Conservation (phyloP, 2,888 invertebrate genomes). For the Poecilus cupreus region DNA sequence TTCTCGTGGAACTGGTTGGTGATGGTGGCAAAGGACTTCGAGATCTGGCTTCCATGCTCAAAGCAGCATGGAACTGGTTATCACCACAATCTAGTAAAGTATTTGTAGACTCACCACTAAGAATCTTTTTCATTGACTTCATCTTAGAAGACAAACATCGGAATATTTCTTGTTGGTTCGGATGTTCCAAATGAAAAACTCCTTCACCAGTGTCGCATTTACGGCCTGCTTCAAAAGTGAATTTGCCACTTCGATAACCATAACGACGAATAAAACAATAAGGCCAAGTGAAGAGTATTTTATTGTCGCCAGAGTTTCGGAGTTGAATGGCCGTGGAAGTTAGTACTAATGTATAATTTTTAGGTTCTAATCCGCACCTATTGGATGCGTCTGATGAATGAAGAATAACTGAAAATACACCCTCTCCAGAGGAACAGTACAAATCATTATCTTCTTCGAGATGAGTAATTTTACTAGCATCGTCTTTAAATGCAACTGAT, state of each 20-base stretch:
- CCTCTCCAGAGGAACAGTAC: constrained; percentile 91
- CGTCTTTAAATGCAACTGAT: constrained; percentile 86
- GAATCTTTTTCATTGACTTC: constrained; percentile 90
- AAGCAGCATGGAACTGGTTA: constrained; percentile 83
- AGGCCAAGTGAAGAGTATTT: constrained; percentile 86
- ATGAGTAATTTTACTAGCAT: constrained; percentile 73
- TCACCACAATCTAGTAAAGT: constrained; percentile 81
- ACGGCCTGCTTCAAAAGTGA: constrained; percentile 91
- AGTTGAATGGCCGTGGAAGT: constrained; percentile 86
- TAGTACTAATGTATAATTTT: constrained; percentile 83
- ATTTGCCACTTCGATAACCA: constrained; percentile 89
- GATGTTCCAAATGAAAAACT: constrained; percentile 86
- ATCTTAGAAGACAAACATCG: constrained; percentile 88
- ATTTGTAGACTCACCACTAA: constrained; percentile 79
- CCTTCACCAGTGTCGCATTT: constrained; percentile 92
- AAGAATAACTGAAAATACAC: constrained; percentile 85
- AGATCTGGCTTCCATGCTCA: constrained; percentile 88
- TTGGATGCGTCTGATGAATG: constrained; percentile 86
- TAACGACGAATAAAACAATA: constrained; percentile 89
- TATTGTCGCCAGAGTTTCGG: constrained; percentile 79
- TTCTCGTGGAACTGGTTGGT: constrained; percentile 71
- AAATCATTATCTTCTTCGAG: constrained; percentile 92
- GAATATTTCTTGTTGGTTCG: constrained; percentile 87
- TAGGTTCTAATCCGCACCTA: constrained; percentile 83
- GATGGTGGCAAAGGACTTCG: constrained; percentile 85